Evolutionary conservation across 2,113 vertebrate species (phyloP).

Genomic region (Trochalopteron elliotii): DNA sequence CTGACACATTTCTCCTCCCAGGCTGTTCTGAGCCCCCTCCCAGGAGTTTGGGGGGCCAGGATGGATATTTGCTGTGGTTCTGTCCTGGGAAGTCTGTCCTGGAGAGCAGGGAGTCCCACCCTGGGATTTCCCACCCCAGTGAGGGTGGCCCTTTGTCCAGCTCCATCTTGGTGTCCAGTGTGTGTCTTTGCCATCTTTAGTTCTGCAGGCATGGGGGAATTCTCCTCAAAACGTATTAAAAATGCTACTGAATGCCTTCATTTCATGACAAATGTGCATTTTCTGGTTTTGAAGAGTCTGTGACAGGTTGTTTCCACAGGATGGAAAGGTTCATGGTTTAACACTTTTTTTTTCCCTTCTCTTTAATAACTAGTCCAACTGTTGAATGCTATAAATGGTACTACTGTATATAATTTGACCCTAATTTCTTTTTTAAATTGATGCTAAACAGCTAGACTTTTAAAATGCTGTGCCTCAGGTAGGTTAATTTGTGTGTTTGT

Average conservation of each 20-base stretch:
- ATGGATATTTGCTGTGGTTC: neutral
- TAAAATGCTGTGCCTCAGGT: neutral
- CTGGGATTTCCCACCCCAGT: neutral
- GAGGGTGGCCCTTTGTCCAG: neutral
- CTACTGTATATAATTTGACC: neutral
- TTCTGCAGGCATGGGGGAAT: neutral
- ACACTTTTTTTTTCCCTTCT: neutral
- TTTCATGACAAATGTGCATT: neutral
- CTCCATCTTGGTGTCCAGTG: accelerated
- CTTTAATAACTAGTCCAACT: neutral
- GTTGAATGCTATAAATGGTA: neutral
- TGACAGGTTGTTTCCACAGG: neutral
- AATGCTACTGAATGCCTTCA: neutral
- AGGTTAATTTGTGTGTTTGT: neutral
- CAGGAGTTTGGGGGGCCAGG: neutral
- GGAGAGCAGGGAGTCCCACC: neutral
- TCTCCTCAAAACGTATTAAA: neutral
- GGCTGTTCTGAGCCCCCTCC: neutral
- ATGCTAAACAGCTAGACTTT: neutral
- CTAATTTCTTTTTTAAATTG: neutral
- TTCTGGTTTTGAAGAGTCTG: neutral
- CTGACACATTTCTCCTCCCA: accelerated
- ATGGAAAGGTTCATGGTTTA: neutral
- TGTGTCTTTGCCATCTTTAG: neutral
- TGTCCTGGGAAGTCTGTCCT: neutral